These are phyloP conservation scores for Epizoanthus scotinus DNA, from an alignment of 92 coral and sea anemone species.

Conservation along the genomic window DNA sequence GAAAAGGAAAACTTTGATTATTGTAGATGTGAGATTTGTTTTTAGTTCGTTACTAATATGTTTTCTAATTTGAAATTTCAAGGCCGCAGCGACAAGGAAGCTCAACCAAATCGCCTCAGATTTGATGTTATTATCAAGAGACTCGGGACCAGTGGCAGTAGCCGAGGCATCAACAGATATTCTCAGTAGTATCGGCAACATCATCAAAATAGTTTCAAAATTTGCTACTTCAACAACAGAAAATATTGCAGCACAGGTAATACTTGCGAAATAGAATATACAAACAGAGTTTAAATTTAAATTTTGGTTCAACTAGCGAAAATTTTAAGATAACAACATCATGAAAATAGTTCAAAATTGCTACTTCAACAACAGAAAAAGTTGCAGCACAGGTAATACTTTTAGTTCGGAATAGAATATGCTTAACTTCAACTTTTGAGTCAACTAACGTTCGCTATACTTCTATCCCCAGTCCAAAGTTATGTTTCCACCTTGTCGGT, in stretches of 20 bases:
- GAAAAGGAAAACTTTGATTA: not conserved
- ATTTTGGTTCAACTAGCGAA: too few species aligned
- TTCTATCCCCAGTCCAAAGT: too few species aligned
- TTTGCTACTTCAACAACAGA: not conserved
- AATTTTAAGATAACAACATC: too few species aligned
- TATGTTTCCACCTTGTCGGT: too few species aligned
- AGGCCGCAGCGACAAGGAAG: conserved; percentile 17
- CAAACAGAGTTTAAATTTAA: too few species aligned
- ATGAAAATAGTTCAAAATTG: not conserved
- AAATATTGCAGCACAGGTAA: conserved; percentile 12
- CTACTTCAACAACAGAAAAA: conserved; percentile 10
- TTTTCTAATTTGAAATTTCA: not conserved
- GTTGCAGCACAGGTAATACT: not conserved
- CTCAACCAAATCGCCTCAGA: conserved; percentile 16
- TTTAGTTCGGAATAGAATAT: too few species aligned
- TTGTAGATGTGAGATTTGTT: not conserved
- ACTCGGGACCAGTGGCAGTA: conserved; percentile 24
- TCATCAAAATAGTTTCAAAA: not conserved
- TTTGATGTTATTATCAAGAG: conserved; percentile 16
- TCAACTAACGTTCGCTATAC: too few species aligned
- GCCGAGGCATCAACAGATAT: conserved; percentile 32
- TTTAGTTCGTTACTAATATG: too few species aligned
- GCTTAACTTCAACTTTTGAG: too few species aligned
- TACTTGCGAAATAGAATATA: too few species aligned
- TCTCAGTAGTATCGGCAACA: conserved; percentile 18